phyloP scores from a whole-genome alignment of 2,113 vertebrate species.

The Leptobrachium ailaonicum region DNA sequence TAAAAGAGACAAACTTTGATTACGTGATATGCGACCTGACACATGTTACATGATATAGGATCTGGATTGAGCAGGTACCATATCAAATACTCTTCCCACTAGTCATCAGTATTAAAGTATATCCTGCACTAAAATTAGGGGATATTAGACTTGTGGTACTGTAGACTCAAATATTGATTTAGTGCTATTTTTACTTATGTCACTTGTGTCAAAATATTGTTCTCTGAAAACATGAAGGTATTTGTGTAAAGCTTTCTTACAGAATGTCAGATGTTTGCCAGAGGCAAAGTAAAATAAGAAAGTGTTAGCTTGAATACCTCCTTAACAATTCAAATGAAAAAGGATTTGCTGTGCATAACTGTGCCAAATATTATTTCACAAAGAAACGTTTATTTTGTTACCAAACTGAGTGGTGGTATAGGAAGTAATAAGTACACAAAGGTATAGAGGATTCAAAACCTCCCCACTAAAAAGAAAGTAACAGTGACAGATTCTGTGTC shows the following conservation, averaged over 20 bases:
- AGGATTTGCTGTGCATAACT: conserved; percentile 54
- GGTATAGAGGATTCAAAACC: too few relatives aligned
- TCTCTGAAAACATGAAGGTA: conserved; percentile 69
- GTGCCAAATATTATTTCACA: conserved; percentile 51
- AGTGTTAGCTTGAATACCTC: conserved; percentile 66
- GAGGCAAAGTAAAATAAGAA: conserved; percentile 70
- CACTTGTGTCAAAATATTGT: conserved; percentile 76
- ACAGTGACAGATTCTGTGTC: too few relatives aligned
- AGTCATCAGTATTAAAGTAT: neutral
- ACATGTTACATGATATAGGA: too few relatives aligned
- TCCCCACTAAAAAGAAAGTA: too few relatives aligned
- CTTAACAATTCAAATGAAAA: conserved; percentile 63
- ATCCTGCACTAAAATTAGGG: conserved; percentile 4
- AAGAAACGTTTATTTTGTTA: neutral
- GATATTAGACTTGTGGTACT: conserved; percentile 63
- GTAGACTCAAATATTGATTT: conserved; percentile 64
- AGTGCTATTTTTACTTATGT: conserved; percentile 53
- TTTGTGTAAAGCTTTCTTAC: conserved; percentile 69
- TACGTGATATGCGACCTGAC: too few relatives aligned
- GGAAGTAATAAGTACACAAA: neutral
- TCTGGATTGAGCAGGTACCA: too few relatives aligned
- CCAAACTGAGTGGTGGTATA: neutral
- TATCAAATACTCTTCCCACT: neutral
- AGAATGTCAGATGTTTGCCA: conserved; percentile 69
- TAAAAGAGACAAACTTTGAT: too few relatives aligned